These are phyloP conservation scores for Pholis gunnellus DNA, from an alignment of 2,113 vertebrate species.

Conservation along the genomic window DNA sequence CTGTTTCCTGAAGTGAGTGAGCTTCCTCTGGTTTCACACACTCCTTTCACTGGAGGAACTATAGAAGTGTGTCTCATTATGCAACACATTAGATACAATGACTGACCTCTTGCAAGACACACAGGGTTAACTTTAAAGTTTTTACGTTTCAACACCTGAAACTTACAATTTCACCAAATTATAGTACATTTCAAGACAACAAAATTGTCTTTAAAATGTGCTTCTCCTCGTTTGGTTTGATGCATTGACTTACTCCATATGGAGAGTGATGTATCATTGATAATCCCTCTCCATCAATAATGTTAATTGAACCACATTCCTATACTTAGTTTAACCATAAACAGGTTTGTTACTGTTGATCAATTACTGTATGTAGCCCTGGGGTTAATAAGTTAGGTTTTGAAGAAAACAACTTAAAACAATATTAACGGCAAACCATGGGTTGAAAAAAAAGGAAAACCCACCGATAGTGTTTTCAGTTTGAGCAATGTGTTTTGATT, in stretches of 20 bases:
- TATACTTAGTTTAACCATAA: too few relatives aligned
- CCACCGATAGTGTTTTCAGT: too few relatives aligned
- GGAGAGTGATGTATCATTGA: background rate
- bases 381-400: too few relatives aligned
- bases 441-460: too few relatives aligned
- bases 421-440: too few relatives aligned
- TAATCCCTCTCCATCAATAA: background rate
- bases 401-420: too few relatives aligned
- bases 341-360: too few relatives aligned
- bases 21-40: conserved; percentile 67
- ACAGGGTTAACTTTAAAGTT: background rate
- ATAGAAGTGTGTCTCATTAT: conserved; percentile 57
- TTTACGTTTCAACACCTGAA: background rate
- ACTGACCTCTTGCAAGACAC: background rate
- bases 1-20: too few relatives aligned
- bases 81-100: background rate
- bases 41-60: conserved; percentile 44
- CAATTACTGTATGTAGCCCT: too few relatives aligned
- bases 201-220: background rate
- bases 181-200: background rate
- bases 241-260: background rate
- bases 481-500: too few relatives aligned
- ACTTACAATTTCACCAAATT: background rate
- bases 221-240: background rate
- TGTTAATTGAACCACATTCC: too few relatives aligned